Base-by-base conservation (phyloP, 2,888 invertebrate genomes). In the Alentia gelatinosa region DNA sequence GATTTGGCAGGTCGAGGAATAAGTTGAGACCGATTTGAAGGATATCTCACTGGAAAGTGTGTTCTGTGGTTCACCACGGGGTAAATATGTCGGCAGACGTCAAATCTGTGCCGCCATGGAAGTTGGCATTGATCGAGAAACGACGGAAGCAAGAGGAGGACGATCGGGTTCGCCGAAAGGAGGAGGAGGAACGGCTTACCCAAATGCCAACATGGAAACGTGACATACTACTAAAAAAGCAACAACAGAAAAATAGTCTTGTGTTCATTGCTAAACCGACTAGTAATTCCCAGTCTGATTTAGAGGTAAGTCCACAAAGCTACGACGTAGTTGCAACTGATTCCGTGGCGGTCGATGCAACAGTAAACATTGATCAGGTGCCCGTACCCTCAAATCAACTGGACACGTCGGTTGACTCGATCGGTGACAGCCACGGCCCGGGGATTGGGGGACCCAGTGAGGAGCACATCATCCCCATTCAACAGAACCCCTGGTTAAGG, bases 31-130 rank as follows among this genome's bases (percentile, higher is more conserved):
- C 56, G 19, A 33, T 15, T 89, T 89, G 37, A 56, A 56, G 63
- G 26, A 9, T 37, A 56, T 37, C 39, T 79, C 23, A 79, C 37
- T 79, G 79, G 26, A 86, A 47, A 42, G 30, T 56, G 56, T 56
- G 39, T 15, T 47, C 39, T 35, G 39, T 40, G 42, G 42, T 3
- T 15, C 33, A 74, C 30, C 39, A 89, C 42, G 35, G 33, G 35
- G 91, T 35, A 30, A 92, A 26, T 12, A 86, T 92, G 92, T 91
- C 92, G 68, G 91, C 92, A 74, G 93, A 93, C 75, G 92, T 93
- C 92, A 93, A 93, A 90, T 93, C 93, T 56, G 91, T 93, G 63
- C 93, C 93, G 68, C 91, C 91, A 89, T 94, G 94, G 94, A 93
- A 93, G 90, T 92, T 91, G 90, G 92, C 92, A 63, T 68, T 93